A percentile compares a stretch with the other conserved stretches of the same genome.
Conservation (phyloP, 2,113 vertebrate genomes). For the Melanostigma gelatinosum region DNA sequence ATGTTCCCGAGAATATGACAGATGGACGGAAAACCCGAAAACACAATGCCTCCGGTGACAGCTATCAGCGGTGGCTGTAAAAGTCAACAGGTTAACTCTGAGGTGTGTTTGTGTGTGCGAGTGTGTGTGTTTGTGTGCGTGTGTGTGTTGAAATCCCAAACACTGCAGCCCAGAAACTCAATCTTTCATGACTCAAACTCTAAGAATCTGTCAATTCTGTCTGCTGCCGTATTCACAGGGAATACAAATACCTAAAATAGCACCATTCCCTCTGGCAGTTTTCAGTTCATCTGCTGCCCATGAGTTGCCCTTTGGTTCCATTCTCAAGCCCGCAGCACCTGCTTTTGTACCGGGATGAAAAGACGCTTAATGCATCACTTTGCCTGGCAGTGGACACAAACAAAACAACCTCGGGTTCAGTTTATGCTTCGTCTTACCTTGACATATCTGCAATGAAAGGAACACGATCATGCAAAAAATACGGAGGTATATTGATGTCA, state of each 20-base stretch:
- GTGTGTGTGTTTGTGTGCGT: not conserved
- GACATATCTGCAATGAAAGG: not conserved
- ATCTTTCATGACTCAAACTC: constrained; percentile 3
- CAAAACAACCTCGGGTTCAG: constrained; percentile 1
- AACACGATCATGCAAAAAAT: not conserved
- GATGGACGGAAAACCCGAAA: not conserved
- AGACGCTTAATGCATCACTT: constrained; percentile 19
- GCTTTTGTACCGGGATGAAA: constrained; percentile 12
- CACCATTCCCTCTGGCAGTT: constrained; percentile 38
- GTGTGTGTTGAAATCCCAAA: constrained; percentile 4
- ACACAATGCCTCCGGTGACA: not conserved
- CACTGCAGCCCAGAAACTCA: not conserved
- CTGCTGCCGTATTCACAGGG: constrained; percentile 26
- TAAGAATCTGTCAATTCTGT: constrained; percentile 18
- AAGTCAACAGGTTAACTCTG: constrained; percentile 2
- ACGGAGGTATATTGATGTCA: not conserved
- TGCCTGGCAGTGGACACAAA: constrained; percentile 24
- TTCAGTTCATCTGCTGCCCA: constrained; percentile 44
- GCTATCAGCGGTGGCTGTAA: not conserved
- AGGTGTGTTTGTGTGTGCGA: not conserved
- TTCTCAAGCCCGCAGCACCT: constrained; percentile 14
- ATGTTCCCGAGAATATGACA: not conserved
- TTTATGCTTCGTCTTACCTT: not conserved
- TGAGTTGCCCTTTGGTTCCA: constrained; percentile 34
- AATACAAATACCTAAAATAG: constrained; percentile 49